Evolutionary conservation across 2,113 vertebrate species (phyloP).

Genomic region (Aphyosemion australe): DNA sequence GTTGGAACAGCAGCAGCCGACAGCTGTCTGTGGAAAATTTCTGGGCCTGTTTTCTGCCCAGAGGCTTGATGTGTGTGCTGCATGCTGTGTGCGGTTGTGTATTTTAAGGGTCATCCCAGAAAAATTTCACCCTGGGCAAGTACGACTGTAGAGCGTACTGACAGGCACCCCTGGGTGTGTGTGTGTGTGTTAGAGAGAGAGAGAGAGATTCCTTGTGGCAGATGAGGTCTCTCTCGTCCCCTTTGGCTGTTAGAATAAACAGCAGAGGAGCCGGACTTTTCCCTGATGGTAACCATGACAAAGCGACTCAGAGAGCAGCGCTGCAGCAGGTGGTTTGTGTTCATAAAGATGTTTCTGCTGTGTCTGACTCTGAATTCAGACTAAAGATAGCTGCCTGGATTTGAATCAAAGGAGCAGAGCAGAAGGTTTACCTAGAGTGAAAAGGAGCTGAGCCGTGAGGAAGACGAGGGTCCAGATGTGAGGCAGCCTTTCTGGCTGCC

Average conservation of each 20-base stretch:
- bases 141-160: constrained; percentile 48
- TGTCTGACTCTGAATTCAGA: constrained; percentile 5
- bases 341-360: neutral
- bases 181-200: constrained; percentile 6
- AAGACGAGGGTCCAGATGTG: constrained; percentile 66
- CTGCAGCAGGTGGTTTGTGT: constrained; percentile 1
- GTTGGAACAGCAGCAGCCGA: constrained; percentile 37
- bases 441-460: constrained; percentile 22
- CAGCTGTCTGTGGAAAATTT: constrained; percentile 61
- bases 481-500: constrained; percentile 41
- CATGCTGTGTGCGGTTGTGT: constrained; percentile 40
- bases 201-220: constrained; percentile 61
- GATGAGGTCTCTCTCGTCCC: constrained; percentile 54
- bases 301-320: constrained; percentile 17
- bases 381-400: neutral
- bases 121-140: constrained; percentile 48
- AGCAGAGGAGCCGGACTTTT: constrained; percentile 30
- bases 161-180: constrained; percentile 52
- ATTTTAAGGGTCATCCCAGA: constrained; percentile 64
- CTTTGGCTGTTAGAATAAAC: constrained; percentile 57
- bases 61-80: constrained; percentile 34
- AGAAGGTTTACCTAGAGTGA: constrained; percentile 7
- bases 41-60: constrained; percentile 37
- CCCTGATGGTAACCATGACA: constrained; percentile 39
- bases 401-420: constrained; percentile 8